A percentile compares a stretch with the other conserved stretches of the same genome.
These are phyloP conservation scores for Schizaphis graminum DNA, from an alignment of 2,888 invertebrate genomes.

Conservation along the genomic window DNA sequence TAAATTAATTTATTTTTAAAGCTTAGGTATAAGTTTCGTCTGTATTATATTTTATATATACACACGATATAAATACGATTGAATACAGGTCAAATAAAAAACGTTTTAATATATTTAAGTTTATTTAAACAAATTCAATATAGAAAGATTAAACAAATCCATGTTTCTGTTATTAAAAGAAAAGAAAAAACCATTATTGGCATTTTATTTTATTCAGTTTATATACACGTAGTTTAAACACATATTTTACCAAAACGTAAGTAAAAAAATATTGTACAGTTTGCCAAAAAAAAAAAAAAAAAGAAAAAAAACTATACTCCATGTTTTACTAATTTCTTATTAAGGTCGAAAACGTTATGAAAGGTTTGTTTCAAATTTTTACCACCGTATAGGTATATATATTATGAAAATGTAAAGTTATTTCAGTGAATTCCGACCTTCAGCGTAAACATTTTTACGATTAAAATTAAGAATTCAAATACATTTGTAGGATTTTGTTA, in stretches of 20 bases:
- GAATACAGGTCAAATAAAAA: neutral
- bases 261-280: neutral
- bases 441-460: slow-evolving; percentile 39
- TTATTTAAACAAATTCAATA: slow-evolving; percentile 8
- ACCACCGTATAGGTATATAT: neutral
- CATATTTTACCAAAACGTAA: neutral
- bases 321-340: slow-evolving; percentile 36
- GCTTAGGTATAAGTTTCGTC: neutral
- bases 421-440: slow-evolving; percentile 32
- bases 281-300: slow-evolving; percentile 33
- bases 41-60: neutral
- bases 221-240: neutral
- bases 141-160: neutral
- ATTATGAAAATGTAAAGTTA: slow-evolving; percentile 18
- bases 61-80: neutral
- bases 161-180: neutral
- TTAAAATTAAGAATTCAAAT: slow-evolving; percentile 58
- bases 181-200: neutral
- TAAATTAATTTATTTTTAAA: neutral
- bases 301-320: neutral
- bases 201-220: neutral
- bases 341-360: slow-evolving; percentile 47
- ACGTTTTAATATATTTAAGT: neutral
- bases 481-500: slow-evolving; percentile 54
- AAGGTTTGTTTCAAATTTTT: slow-evolving; percentile 50